Base-by-base conservation (phyloP, 92 coral and sea anemone species). In the Pocillopora meandrina region DNA sequence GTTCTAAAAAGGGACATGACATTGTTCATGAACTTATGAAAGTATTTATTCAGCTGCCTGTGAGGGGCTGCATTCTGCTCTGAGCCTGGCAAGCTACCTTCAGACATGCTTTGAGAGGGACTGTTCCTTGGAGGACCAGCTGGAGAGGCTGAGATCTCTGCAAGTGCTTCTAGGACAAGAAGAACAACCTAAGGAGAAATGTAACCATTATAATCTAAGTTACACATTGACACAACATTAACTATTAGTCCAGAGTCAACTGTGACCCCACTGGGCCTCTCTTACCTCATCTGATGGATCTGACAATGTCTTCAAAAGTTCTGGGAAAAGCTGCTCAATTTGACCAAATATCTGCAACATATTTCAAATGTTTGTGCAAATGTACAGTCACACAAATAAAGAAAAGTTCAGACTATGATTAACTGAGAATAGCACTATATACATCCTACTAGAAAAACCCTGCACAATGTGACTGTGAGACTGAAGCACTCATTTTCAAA, bases 261-360 rank as follows among this genome's bases (percentile, higher is more conserved):
- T 10, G 16, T 11, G 42, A 31, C 34, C 55, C 3, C 20, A 19
- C 2, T 58, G 75, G 60, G 7, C 52, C 21, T 36, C 15, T 65
- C 82, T 74, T 88, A 92, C 99, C 93, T 96, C 99, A 68, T 94
- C 97, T 13, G 99, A 94, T 9, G 99, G 96, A 77, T 96, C 99
- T 79, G 99, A 94, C 17, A 96, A 81, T 11, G 98, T 85, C 77
- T 90, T 88, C 61, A 96, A 80, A 31, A 96, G 90, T 87, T 92
- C 95, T 42, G 99, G 95, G 82, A 96, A 96, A 78, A 96, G 91
- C 79, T 85, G 81, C 23, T 96, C 98, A 74, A 96, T 96, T 73
- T 96, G 98, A 79, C 89, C 90, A 81, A 96, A 96, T 57, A 96
- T 83, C 99, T 96, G 80, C 21, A 69, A 83, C 73, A 82, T 20